A percentile compares a stretch with the other conserved stretches of the same genome.
These are phyloP conservation scores for Autographa gamma DNA, from an alignment of 2,888 invertebrate species.

Conservation along the genomic window DNA sequence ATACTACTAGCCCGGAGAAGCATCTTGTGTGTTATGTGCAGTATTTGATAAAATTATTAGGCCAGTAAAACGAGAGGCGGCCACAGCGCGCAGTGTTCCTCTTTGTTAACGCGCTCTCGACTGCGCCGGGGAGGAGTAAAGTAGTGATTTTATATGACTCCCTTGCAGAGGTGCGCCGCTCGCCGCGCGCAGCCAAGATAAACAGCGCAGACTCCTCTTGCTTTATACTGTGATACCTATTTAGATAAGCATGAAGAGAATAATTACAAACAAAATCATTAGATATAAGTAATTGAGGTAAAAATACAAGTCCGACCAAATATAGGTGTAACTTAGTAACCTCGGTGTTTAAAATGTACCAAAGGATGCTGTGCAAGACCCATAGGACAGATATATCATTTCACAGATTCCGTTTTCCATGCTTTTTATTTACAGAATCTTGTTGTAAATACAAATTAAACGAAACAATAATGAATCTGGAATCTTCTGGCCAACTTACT, in stretches of 20 bases:
- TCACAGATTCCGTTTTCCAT: no score
- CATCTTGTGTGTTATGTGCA: conserved; percentile 30
- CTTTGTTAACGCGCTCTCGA: conserved; percentile 28
- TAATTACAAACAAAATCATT: neutral
- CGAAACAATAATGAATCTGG: no score
- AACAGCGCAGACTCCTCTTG: neutral
- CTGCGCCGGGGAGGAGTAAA: conserved; percentile 29
- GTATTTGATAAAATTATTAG: no score
- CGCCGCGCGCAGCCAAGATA: conserved; percentile 20
- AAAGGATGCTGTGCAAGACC: no score
- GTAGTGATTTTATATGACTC: conserved; percentile 29
- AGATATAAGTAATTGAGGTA: no score
- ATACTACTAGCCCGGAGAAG: conserved; percentile 31
- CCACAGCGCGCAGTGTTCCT: conserved; percentile 11
- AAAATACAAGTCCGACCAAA: no score
- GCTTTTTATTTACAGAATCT: no score
- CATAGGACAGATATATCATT: no score
- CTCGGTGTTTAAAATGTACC: no score
- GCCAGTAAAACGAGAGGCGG: neutral
- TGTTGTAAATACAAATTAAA: no score
- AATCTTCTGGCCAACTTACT: no score
- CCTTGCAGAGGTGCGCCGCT: conserved; percentile 19
- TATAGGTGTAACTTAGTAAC: no score
- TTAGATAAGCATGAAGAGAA: neutral
- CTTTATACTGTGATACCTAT: neutral